Evolutionary conservation across 2,888 invertebrate species (phyloP), one percentile per base, ranked within the genome.

Genomic region (Drosophila parthenogenetica): DNA sequence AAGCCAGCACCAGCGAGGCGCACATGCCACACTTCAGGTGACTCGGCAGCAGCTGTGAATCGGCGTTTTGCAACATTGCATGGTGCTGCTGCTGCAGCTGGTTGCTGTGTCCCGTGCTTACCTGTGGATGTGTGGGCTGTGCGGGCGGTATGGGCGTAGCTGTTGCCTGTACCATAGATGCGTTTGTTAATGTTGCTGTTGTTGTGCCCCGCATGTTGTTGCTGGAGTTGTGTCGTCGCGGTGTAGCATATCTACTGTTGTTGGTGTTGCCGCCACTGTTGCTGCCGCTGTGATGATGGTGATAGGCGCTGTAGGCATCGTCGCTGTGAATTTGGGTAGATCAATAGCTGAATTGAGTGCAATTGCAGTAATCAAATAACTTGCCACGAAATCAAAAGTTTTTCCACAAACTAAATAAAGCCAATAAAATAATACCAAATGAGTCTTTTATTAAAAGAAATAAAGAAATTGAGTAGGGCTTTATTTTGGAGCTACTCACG

Each of bases 11-110:
- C 80, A 96, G 94, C 0, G 95, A 95, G 40, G 95, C 95, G 93
- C 96, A 95, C 93, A 96, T 94, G 58, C 95, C 95, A 88, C 94
- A 95, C 91, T 95, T 95, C 50, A 95, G 91, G 73, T 94, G 94
- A 14, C 94, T 93, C 11, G 90, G 89, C 73, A 90, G 67, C 68
- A 91, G 77, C 60, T 91, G 90, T 3, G 89, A 83, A 16, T 90
- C 90, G 16, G 83, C 80, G 32, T 82, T 79, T 11, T 90, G 86
- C 55, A 83, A n/a, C 55, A 84, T 22, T 0, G 84, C 77, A 11
- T 79, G 70, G 49, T 79, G 85, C 55, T 87, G 86, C 48, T 85
- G 85, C 61, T 89, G 89, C 72, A 73, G 76, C 67, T 74, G 91
- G 70, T 77, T 90, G 84, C 73, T 51, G 3, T 86, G 69, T 5